Evolutionary conservation across 2,888 invertebrate genomes (phyloP).

Genomic region (Netelia virgata): DNA sequence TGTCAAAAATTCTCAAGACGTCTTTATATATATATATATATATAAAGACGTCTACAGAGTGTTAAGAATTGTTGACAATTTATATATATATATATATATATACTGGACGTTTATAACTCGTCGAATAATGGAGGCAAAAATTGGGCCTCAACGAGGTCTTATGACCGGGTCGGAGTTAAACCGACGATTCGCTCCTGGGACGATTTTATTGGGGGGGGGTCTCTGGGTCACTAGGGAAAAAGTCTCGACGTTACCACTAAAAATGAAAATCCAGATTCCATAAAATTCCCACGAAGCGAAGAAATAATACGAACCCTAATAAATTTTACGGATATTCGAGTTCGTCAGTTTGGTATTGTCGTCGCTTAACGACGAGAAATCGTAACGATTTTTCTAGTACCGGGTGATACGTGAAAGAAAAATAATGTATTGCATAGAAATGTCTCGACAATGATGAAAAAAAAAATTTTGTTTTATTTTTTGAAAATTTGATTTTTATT

Average conservation of each 20-base stretch:
- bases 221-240: conserved; percentile 49
- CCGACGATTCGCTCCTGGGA: conserved; percentile 16
- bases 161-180: conserved; percentile 34
- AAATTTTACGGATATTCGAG: conserved; percentile 28
- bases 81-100: neutral
- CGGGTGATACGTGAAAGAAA: neutral
- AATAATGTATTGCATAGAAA: neutral
- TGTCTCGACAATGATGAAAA: neutral
- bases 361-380: neutral
- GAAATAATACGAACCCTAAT: conserved; percentile 8
- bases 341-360: neutral
- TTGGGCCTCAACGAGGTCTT: conserved; percentile 31
- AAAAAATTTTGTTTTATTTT: neutral
- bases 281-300: conserved; percentile 29
- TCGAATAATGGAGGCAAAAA: conserved; percentile 33
- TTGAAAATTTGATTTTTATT: neutral
- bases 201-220: conserved; percentile 20
- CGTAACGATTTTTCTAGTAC: neutral
- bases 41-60: neutral
- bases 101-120: neutral
- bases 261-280: neutral
- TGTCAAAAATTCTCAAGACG: neutral
- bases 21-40: neutral
- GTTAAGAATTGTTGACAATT: no score
- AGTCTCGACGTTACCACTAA: neutral